Conservation (phyloP, 2,888 invertebrate species). For the Epsilonema sp. region DNA sequence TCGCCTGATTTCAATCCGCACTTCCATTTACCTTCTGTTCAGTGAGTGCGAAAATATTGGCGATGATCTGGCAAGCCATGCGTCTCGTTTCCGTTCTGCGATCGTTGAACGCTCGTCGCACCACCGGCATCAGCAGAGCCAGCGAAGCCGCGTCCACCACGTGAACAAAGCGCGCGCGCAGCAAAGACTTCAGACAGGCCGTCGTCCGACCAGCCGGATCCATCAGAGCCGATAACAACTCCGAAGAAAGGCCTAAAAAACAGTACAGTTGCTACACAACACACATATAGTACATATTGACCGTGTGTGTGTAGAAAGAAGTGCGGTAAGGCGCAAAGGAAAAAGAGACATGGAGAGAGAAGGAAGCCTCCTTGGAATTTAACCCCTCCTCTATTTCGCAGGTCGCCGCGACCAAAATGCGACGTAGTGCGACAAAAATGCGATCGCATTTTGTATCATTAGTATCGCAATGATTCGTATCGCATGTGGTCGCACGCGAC, state of each 20-base stretch:
- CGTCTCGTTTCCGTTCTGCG: slow-evolving; percentile 91
- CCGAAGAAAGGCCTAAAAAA: slow-evolving; percentile 32
- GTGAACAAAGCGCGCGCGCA: slow-evolving; percentile 64
- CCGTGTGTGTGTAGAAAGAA: background rate
- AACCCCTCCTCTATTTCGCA: too few species aligned
- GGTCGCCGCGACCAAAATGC: too few species aligned
- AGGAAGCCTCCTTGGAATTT: too few species aligned
- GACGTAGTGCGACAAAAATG: too few species aligned
- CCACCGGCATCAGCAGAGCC: slow-evolving; percentile 96
- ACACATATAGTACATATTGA: too few species aligned
- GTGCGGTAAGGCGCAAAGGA: too few species aligned
- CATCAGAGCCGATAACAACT: slow-evolving; percentile 64
- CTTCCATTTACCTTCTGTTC: slow-evolving; percentile 54
- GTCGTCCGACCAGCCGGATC: slow-evolving; percentile 86
- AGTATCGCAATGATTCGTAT: too few species aligned
- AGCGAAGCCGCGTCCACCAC: slow-evolving; percentile 96
- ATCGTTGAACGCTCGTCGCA: slow-evolving; percentile 89
- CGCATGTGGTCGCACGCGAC: too few species aligned
- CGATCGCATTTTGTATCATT: too few species aligned
- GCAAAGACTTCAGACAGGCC: slow-evolving; percentile 56
- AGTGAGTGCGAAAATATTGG: slow-evolving; percentile 96
- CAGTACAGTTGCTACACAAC: too few species aligned
- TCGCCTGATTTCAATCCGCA: background rate
- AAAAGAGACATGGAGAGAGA: too few species aligned
- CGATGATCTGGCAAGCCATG: slow-evolving; percentile 98